Percentiles rank a stretch among this genome's conserved stretches.
These are phyloP conservation scores for Bombyx mori DNA, from an alignment of 1,140 invertebrate species.

Conservation along the genomic window ASM3026992v2 NC_085115.1:11870501-11871000, in stretches of 20 bases:
- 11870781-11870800: slow-evolving; percentile 87
- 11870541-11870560: slow-evolving; percentile 49
- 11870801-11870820: slow-evolving; percentile 91
- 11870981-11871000: slow-evolving; percentile 34
- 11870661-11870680: slow-evolving; percentile 55
- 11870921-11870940: slow-evolving; percentile 81
- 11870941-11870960: slow-evolving; percentile 81
- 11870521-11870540: slow-evolving; percentile 44
- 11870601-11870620: slow-evolving; percentile 82
- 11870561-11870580: slow-evolving; percentile 74
- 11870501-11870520: slow-evolving; percentile 71
- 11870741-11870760: slow-evolving; percentile 84
- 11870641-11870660: slow-evolving; percentile 41
- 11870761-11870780: slow-evolving; percentile 79
- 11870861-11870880: slow-evolving; percentile 39
- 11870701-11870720: slow-evolving; percentile 70
- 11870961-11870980: slow-evolving; percentile 58
- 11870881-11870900: slow-evolving; percentile 41
- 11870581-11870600: slow-evolving; percentile 86
- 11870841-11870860: slow-evolving; percentile 72
- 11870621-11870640: slow-evolving; percentile 40
- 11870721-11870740: slow-evolving; percentile 50
- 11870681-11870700: slow-evolving; percentile 72
- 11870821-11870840: slow-evolving; percentile 80
- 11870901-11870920: slow-evolving; percentile 58